A percentile compares a stretch with the other conserved stretches of the same genome.
phyloP scores from a whole-genome alignment of 2,113 vertebrate genomes.

The Brienomyrus longianalis region DNA sequence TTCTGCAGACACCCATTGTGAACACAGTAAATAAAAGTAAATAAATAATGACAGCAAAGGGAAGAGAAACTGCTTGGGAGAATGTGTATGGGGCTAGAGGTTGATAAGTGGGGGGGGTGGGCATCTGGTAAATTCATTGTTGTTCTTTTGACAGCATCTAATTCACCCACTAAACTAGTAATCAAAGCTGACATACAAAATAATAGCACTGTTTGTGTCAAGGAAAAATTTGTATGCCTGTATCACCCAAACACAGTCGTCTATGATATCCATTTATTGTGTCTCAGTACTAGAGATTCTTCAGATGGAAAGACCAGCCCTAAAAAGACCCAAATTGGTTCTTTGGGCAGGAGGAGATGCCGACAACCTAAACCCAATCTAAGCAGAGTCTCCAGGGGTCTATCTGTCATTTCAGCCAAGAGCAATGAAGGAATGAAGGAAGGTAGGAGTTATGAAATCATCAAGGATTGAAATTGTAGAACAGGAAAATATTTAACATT shows the following conservation, averaged over 20 bases:
- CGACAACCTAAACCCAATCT: conserved; percentile 3
- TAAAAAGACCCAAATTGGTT: background rate
- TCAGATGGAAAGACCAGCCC: background rate
- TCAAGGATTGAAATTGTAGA: background rate
- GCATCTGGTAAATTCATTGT: background rate
- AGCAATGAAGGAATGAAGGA: background rate
- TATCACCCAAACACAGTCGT: background rate
- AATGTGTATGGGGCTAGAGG: background rate
- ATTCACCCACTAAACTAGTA: background rate
- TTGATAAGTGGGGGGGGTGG: background rate
- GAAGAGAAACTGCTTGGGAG: background rate
- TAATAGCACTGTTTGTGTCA: background rate
- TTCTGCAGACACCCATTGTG: no score
- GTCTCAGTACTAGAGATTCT: background rate
- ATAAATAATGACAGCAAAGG: background rate
- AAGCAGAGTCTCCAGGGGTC: background rate
- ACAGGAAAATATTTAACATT: background rate
- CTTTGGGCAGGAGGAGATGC: background rate
- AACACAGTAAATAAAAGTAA: no score
- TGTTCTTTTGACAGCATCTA: background rate
- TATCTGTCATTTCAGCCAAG: background rate
- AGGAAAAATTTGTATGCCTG: background rate
- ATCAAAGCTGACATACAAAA: background rate
- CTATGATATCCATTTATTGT: background rate
- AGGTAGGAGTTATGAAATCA: background rate